A percentile compares a stretch with the other conserved stretches of the same genome.
These are phyloP conservation scores for Mustelus asterias DNA, from an alignment of 2,113 vertebrate genomes.

Conservation along the genomic window DNA sequence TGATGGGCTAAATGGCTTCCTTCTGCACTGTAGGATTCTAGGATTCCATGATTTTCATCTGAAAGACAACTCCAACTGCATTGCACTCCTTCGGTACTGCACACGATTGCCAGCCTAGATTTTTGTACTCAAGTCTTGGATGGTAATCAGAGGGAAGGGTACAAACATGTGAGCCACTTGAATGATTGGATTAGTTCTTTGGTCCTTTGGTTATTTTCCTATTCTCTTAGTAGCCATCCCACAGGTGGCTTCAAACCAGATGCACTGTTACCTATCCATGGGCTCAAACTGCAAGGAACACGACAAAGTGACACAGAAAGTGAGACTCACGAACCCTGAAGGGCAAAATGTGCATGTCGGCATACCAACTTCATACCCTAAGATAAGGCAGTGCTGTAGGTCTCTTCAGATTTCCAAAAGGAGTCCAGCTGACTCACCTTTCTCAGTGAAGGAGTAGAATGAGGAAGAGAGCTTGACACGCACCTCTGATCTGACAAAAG, in stretches of 20 bases:
- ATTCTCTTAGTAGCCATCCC: neutral
- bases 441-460: neutral
- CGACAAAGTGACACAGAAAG: neutral
- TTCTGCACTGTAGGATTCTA: no score
- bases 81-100: no score
- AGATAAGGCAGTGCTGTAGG: neutral
- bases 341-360: neutral
- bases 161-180: no score
- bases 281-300: neutral
- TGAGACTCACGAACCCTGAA: neutral
- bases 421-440: neutral
- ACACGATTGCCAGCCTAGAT: no score
- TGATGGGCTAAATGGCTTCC: no score
- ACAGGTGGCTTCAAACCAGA: neutral
- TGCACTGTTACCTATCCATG: neutral
- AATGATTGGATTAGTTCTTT: neutral
- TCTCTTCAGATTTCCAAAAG: neutral
- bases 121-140: no score
- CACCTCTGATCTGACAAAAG: neutral
- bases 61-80: no score
- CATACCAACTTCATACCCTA: neutral
- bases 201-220: neutral
- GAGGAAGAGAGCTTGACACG: neutral
- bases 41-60: no score
- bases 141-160: no score